Evolutionary conservation across 2,797 vertebrate species (phyloP).

Genomic region (Phaenicophaeus curvirostris): DNA sequence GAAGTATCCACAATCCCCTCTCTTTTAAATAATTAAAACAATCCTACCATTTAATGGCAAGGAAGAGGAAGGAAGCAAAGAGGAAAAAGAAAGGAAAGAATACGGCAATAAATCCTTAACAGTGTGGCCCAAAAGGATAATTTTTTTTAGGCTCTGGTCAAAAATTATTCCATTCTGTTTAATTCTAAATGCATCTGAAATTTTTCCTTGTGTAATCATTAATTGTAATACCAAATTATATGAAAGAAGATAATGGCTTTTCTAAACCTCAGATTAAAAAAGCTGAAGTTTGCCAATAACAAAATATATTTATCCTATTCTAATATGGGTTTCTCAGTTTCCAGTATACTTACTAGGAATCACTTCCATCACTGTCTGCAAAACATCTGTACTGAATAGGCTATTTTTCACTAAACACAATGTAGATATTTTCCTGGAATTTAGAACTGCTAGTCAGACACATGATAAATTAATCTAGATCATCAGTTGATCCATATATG

Average conservation of each 20-base stretch:
- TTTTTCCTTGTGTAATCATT: background rate
- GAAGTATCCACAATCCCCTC: background rate
- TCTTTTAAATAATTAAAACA: slow-evolving; percentile 11
- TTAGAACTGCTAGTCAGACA: slow-evolving; percentile 86
- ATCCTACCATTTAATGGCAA: background rate
- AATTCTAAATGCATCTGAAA: background rate
- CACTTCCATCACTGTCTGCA: slow-evolving; percentile 40
- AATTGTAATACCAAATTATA: background rate
- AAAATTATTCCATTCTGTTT: background rate
- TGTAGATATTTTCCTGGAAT: slow-evolving; percentile 81
- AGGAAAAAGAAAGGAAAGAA: background rate
- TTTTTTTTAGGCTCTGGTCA: background rate
- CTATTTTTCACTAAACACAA: slow-evolving; percentile 78
- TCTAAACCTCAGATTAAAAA: background rate
- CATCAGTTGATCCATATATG: slow-evolving; percentile 87
- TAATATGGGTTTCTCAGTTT: background rate
- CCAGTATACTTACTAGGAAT: background rate
- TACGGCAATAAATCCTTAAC: background rate
- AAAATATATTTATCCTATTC: background rate
- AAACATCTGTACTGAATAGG: slow-evolving; percentile 79
- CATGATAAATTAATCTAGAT: slow-evolving; percentile 88
- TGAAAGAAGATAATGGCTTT: background rate
- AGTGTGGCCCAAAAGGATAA: background rate
- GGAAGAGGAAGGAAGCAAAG: background rate
- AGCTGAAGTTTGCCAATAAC: background rate